phyloP scores from a whole-genome alignment of 2,797 vertebrate genomes.

The Eremophila alpestris region DNA sequence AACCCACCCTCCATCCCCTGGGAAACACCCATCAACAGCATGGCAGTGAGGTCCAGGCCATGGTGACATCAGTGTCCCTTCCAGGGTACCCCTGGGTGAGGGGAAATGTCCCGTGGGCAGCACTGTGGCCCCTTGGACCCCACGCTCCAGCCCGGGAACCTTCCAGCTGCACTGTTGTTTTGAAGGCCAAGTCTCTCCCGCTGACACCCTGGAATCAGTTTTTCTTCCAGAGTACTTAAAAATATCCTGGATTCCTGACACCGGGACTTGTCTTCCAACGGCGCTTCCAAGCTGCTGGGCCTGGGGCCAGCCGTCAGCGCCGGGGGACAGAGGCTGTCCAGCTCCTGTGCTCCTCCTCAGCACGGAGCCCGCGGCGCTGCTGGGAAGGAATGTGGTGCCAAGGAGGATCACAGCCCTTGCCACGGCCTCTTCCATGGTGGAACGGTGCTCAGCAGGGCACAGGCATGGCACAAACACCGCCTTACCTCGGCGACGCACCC shows the following conservation, averaged over 20 bases:
- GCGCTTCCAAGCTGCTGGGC: not conserved
- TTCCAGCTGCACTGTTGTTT: not conserved
- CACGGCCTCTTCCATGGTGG: accelerated
- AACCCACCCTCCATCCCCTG: not conserved
- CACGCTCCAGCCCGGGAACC: accelerated
- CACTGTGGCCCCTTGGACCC: not conserved
- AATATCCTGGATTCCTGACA: slow-evolving; percentile 45
- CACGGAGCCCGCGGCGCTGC: accelerated
- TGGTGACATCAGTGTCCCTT: accelerated
- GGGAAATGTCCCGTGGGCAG: accelerated
- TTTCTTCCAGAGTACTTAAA: slow-evolving; percentile 50
- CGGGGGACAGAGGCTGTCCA: not conserved
- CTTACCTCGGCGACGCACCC: accelerated
- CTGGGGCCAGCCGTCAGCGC: not conserved
- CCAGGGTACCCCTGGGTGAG: not conserved
- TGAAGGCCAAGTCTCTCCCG: not conserved
- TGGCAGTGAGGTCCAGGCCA: accelerated
- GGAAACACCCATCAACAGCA: accelerated
- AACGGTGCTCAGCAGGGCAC: not conserved
- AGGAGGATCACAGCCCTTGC: not conserved
- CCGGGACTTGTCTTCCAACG: not conserved
- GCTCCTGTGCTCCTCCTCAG: slow-evolving; percentile 16
- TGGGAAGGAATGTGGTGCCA: not conserved
- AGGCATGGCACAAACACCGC: not conserved
- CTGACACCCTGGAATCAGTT: slow-evolving; percentile 35